These are phyloP conservation scores for Orthosia cruda DNA, from an alignment of 2,888 invertebrate genomes.

Conservation along the genomic window DNA sequence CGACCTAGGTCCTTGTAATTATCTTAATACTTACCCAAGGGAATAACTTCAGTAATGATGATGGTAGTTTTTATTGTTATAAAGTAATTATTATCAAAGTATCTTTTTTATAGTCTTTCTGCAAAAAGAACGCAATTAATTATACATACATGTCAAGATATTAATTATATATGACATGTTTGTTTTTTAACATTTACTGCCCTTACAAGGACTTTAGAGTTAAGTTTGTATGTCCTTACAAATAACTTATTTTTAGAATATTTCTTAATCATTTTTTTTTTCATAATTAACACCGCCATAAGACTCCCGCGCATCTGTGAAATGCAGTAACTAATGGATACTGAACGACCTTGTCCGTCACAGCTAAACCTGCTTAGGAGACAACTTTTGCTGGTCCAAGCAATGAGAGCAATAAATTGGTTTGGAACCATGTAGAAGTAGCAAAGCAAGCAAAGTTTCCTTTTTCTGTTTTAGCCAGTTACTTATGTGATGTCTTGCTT, in stretches of 20 bases:
- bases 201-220: neutral
- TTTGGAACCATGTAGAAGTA: neutral
- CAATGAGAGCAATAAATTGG: neutral
- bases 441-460: no score
- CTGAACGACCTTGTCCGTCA: neutral
- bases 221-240: neutral
- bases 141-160: conserved; percentile 1
- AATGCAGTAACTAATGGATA: neutral
- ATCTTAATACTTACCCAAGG: conserved; percentile 10
- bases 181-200: neutral
- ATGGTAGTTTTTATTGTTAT: conserved; percentile 3
- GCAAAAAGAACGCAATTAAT: conserved; percentile 11
- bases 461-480: no score
- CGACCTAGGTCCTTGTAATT: conserved; percentile 3
- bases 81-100: conserved; percentile 7
- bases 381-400: neutral
- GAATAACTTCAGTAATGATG: conserved; percentile 15
- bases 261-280: neutral
- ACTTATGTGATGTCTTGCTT: no score
- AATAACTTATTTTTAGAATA: neutral
- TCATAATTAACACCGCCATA: no score
- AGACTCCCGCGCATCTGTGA: neutral
- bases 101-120: neutral
- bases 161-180: neutral
- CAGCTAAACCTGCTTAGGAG: neutral